These are phyloP conservation scores for Drosophila anceps DNA, from an alignment of 2,888 invertebrate genomes.

Conservation along the genomic window DNA sequence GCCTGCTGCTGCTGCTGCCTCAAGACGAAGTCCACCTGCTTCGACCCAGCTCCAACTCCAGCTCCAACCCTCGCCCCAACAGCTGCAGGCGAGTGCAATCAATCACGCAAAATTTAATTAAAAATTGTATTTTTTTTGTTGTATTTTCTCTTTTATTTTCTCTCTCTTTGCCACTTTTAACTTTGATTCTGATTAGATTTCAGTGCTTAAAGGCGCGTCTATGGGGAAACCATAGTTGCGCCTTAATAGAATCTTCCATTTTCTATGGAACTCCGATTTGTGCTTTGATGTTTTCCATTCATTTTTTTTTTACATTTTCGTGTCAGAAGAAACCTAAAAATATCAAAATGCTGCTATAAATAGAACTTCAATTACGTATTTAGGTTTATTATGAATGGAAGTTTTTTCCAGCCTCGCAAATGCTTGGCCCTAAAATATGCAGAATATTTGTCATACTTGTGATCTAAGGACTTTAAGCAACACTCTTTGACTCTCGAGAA, in stretches of 20 bases:
- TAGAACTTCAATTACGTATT: background rate
- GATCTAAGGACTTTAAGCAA: background rate
- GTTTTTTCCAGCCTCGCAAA: no score
- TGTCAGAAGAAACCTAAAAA: background rate
- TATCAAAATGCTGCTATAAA: background rate
- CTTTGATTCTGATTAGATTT: slow-evolving; percentile 45
- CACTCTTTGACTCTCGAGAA: background rate
- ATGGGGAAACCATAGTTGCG: slow-evolving; percentile 6
- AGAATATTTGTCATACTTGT: no score
- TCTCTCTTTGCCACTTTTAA: slow-evolving; percentile 30
- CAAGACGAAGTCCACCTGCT: background rate
- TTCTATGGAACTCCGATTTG: background rate
- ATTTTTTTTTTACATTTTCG: background rate
- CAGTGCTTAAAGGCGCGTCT: slow-evolving; percentile 14
- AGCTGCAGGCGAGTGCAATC: slow-evolving; percentile 65
- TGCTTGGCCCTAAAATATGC: no score
- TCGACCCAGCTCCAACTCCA: background rate
- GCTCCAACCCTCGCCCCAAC: background rate
- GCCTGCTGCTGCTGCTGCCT: background rate
- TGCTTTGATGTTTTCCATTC: slow-evolving; percentile 1
- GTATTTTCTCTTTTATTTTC: background rate
- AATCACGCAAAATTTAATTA: slow-evolving; percentile 77
- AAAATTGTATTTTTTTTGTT: slow-evolving; percentile 24
- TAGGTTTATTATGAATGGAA: background rate
- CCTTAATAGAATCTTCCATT: slow-evolving; percentile 1